Percentiles rank a stretch among this genome's conserved stretches.
Conservation (phyloP, 2,113 vertebrate species). For the Labeo catla region DNA sequence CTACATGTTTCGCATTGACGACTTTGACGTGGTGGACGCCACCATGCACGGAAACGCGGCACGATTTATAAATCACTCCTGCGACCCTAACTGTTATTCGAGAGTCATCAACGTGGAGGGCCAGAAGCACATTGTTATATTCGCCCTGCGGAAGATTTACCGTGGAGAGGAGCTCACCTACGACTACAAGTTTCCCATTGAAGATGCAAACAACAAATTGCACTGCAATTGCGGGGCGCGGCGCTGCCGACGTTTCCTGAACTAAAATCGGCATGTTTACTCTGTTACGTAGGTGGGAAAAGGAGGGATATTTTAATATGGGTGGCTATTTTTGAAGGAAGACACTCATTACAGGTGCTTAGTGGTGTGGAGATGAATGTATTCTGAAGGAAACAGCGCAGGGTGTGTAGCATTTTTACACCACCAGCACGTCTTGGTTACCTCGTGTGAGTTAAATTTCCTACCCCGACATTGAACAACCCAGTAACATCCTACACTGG, state of each 20-base stretch:
- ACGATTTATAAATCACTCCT: slow-evolving; percentile 94
- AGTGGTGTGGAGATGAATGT: neutral
- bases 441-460: neutral
- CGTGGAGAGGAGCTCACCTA: slow-evolving; percentile 92
- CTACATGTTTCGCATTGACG: slow-evolving; percentile 95
- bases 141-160: slow-evolving; percentile 88
- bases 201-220: slow-evolving; percentile 89
- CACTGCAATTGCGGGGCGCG: slow-evolving; percentile 87
- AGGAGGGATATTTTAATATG: neutral
- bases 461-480: neutral
- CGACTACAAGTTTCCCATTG: slow-evolving; percentile 93
- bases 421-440: slow-evolving; percentile 1
- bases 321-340: neutral
- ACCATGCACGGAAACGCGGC: slow-evolving; percentile 91
- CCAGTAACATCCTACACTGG: neutral
- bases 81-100: slow-evolving; percentile 93
- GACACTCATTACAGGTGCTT: neutral
- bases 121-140: slow-evolving; percentile 93
- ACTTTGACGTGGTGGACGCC: slow-evolving; percentile 92
- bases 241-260: slow-evolving; percentile 87
- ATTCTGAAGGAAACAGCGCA: neutral
- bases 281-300: neutral
- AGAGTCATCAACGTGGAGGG: slow-evolving; percentile 91
- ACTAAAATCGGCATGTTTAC: slow-evolving; percentile 66
- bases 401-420: neutral